Evolutionary conservation across 2,797 vertebrate genomes (phyloP).

Genomic region (Pipistrellus nathusii): DNA sequence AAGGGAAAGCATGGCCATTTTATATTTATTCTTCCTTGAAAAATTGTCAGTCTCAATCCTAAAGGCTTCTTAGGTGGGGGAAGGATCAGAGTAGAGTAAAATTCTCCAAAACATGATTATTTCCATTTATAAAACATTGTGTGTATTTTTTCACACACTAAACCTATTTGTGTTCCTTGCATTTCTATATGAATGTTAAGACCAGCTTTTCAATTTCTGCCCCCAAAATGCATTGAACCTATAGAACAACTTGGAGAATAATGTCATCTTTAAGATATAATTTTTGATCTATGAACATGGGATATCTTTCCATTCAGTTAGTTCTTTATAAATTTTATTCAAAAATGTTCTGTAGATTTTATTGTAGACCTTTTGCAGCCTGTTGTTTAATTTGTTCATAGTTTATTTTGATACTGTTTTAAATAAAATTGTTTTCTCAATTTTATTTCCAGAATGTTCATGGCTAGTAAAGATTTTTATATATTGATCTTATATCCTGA

Average conservation of each 20-base stretch:
- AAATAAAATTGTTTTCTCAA: not conserved
- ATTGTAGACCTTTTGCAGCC: not conserved
- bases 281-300: not conserved
- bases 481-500: not conserved
- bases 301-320: not conserved
- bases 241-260: not conserved
- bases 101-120: conserved; percentile 26
- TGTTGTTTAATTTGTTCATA: not conserved
- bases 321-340: not conserved
- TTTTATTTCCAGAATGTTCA: not conserved
- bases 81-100: not conserved
- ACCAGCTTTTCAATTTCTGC: not conserved
- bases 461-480: not conserved
- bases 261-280: not conserved
- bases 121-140: not conserved
- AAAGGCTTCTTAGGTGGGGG: not conserved
- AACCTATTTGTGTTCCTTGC: not conserved
- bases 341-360: not conserved
- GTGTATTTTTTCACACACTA: not conserved
- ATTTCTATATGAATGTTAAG: conserved; percentile 27
- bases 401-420: not conserved
- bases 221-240: not conserved
- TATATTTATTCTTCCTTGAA: conserved; percentile 39
- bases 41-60: not conserved
- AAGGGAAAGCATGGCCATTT: not conserved